These are phyloP conservation scores for Polyploca ridens DNA, from an alignment of 2,888 invertebrate species.

Conservation along the genomic window DNA sequence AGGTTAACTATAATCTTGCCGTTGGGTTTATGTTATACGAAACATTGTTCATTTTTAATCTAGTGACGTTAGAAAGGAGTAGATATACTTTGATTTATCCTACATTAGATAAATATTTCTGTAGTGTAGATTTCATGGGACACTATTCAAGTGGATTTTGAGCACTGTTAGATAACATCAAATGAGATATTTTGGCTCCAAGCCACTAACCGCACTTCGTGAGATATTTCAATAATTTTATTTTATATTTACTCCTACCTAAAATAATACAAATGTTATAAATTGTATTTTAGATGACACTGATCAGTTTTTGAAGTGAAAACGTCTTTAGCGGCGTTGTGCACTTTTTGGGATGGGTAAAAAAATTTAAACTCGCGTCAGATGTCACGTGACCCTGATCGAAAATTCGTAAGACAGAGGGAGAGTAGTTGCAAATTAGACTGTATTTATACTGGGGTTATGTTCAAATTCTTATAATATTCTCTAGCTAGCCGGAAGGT, in stretches of 20 bases:
- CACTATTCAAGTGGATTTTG: conserved; percentile 16
- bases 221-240: conserved; percentile 7
- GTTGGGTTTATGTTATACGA: background rate
- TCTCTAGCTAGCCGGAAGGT: too few species aligned
- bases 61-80: background rate
- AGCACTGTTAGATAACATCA: conserved; percentile 20
- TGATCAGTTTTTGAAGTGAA: conserved; percentile 5
- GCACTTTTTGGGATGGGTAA: too few species aligned
- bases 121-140: background rate
- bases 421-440: too few species aligned
- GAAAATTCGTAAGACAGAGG: too few species aligned
- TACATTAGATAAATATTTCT: background rate
- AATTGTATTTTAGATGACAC: conserved; percentile 1
- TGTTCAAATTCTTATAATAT: too few species aligned
- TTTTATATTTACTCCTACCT: conserved; percentile 7
- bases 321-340: too few species aligned
- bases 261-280: background rate
- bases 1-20: background rate
- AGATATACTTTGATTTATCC: background rate
- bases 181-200: conserved; percentile 19
- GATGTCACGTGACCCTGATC: too few species aligned
- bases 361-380: too few species aligned
- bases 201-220: conserved; percentile 15
- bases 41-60: too few species aligned
- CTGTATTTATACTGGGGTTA: too few species aligned